Base-by-base conservation (phyloP, 2,113 vertebrate species). In the Ictalurus punctatus region DNA sequence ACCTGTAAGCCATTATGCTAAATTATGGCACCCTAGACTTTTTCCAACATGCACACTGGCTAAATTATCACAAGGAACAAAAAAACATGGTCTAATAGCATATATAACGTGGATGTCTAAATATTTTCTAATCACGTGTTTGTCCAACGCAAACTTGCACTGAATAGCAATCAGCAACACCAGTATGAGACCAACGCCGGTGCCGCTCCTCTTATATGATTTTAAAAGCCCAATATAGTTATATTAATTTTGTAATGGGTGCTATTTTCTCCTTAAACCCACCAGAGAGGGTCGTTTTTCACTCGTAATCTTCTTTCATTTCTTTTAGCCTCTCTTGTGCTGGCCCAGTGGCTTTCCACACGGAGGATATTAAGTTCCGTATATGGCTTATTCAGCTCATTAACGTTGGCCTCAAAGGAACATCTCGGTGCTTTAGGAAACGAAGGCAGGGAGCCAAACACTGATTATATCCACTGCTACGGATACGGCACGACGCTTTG, bases 331-430 rank as follows among this genome's bases (percentile, higher is more conserved):
- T 88, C 40, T 87, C 86, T 88, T 48, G 63, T 82, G 34, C 58
- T 88, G 79, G 79, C 86, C 65, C 44, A 30, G 59, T 83, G 67
- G 40, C 56, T 86, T 86, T 81, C 65, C 84, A 86, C 76, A 86
- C 34, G 65, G 79, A 83, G 79, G 40, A 69, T 48, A 84, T 84
- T 67, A 87, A 90, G 34, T 88, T 88, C 25, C 87, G 12, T 69
- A 73, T 83, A 58, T 27, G 73, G 82, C 30, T 67, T 67, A 65
- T 76, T 87, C 4, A 78, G 37, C 73, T 74, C 69, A 67, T 83
- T 82, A 86, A 79, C 17, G 34, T n/a, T 30, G 71, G 56, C 85
- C 54, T n/a, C 80, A 52, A 59, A 84, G 81, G 61, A 84, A 48
- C 44, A 48, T 48, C 44, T 48, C 6, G 6, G 6, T 48, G 40